A percentile compares a stretch with the other conserved stretches of the same genome.
Conservation (phyloP, 1,140 invertebrate genomes). For the Leptinotarsa lineolata region DNA sequence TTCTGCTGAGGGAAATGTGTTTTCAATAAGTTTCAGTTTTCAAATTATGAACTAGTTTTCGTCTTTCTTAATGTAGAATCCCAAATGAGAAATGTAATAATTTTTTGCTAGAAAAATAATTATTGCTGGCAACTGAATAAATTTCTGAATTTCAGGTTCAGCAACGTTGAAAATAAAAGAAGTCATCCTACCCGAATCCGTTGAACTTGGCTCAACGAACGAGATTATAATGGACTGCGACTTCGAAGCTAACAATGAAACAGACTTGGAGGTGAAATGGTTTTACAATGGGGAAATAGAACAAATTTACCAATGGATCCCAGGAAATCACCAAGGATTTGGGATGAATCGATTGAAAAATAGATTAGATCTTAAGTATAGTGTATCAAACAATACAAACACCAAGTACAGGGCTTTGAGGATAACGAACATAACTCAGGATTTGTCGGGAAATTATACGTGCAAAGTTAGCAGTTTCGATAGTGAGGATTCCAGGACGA, state of each 20-base stretch:
- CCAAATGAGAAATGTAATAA: too few species aligned
- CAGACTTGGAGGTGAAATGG: conserved; percentile 47
- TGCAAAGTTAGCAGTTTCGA: conserved; percentile 45
- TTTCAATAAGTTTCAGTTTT: too few species aligned
- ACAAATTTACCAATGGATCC: conserved; percentile 50
- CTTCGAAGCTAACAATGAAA: conserved; percentile 37
- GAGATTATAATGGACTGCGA: conserved; percentile 46
- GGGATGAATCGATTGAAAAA: conserved; percentile 37
- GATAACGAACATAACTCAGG: conserved; percentile 40
- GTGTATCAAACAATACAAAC: conserved; percentile 36
- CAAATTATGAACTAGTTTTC: too few species aligned
- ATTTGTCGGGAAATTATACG: conserved; percentile 46
- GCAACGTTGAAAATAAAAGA: conserved; percentile 42
- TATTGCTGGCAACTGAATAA: too few species aligned
- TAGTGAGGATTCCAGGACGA: conserved; percentile 36
- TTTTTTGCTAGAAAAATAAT: too few species aligned
- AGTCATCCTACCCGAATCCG: conserved; percentile 39
- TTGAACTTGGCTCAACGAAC: conserved; percentile 35
- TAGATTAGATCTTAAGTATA: conserved; percentile 41
- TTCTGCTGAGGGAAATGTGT: too few species aligned
- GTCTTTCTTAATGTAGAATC: too few species aligned
- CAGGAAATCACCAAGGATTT: conserved; percentile 25
- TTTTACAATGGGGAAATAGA: conserved; percentile 43
- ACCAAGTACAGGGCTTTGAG: conserved; percentile 45
- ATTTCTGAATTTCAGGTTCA: neutral